A percentile compares a stretch with the other conserved stretches of the same genome.
These are phyloP conservation scores for Aphidius colemani DNA, from an alignment of 2,888 invertebrate species.

Conservation along the genomic window DNA sequence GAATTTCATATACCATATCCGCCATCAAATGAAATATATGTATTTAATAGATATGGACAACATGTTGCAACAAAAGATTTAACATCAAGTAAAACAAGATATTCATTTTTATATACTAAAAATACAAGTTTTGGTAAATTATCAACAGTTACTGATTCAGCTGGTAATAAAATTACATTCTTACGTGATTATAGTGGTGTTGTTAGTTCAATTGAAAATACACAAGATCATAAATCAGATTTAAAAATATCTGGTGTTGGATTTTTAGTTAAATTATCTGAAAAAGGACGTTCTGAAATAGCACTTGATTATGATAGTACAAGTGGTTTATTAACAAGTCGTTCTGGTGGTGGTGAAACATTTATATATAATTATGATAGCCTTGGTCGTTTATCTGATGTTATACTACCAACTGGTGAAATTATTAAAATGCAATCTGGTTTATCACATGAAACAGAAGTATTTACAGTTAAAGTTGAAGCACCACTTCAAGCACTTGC, in stretches of 20 bases:
- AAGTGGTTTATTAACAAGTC: constrained; percentile 82
- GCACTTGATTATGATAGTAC: constrained; percentile 90
- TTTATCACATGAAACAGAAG: constrained; percentile 73
- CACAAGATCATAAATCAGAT: constrained; percentile 90
- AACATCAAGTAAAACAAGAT: constrained; percentile 91
- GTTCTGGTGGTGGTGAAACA: constrained; percentile 83
- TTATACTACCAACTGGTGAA: constrained; percentile 91
- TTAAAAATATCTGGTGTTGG: constrained; percentile 92
- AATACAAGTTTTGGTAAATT: constrained; percentile 94
- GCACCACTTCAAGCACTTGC: constrained; percentile 66
- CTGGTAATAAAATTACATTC: constrained; percentile 90
- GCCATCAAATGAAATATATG: constrained; percentile 90
- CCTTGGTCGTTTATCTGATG: constrained; percentile 83
- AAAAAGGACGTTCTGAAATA: constrained; percentile 87
- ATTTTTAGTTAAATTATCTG: constrained; percentile 83
- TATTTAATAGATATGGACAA: constrained; percentile 95
- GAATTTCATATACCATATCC: constrained; percentile 94
- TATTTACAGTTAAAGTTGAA: constrained; percentile 75
- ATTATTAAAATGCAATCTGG: constrained; percentile 79
- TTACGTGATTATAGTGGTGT: constrained; percentile 89
- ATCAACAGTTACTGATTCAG: constrained; percentile 91
- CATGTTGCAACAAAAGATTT: constrained; percentile 94
- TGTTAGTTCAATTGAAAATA: constrained; percentile 92
- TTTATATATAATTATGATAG: constrained; percentile 91
- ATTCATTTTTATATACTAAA: constrained; percentile 95